These are phyloP conservation scores for Sitta europaea DNA, from an alignment of 2,113 vertebrate genomes.

Conservation along the genomic window DNA sequence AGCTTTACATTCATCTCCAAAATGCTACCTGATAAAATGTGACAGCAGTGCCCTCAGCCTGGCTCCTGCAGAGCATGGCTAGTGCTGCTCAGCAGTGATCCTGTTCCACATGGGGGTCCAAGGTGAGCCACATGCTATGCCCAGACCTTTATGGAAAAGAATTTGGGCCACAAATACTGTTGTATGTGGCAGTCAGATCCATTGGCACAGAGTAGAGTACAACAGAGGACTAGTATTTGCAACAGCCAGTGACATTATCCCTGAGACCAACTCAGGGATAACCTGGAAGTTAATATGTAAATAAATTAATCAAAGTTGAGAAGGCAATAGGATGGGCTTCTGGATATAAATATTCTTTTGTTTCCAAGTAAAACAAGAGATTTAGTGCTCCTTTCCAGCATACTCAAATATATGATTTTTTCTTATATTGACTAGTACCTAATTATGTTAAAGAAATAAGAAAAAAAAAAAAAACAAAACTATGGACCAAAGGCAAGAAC, in stretches of 20 bases:
- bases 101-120: accelerated
- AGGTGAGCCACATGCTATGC: background rate
- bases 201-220: background rate
- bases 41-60: background rate
- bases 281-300: background rate
- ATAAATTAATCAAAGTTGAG: background rate
- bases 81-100: background rate
- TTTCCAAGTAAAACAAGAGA: background rate
- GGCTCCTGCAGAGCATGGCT: background rate
- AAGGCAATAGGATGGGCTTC: background rate
- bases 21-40: background rate
- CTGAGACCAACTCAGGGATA: background rate
- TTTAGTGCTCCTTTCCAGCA: background rate
- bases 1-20: background rate
- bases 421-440: background rate
- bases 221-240: background rate
- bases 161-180: background rate
- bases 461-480: too few species aligned
- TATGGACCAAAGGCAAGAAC: background rate
- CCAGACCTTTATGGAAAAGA: background rate
- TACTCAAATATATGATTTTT: background rate
- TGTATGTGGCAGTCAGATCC: background rate
- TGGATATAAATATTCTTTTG: background rate
- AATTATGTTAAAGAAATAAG: background rate
- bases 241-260: background rate